phyloP scores from a whole-genome alignment of 2,797 vertebrate genomes.

The Capromys pilorides region DNA sequence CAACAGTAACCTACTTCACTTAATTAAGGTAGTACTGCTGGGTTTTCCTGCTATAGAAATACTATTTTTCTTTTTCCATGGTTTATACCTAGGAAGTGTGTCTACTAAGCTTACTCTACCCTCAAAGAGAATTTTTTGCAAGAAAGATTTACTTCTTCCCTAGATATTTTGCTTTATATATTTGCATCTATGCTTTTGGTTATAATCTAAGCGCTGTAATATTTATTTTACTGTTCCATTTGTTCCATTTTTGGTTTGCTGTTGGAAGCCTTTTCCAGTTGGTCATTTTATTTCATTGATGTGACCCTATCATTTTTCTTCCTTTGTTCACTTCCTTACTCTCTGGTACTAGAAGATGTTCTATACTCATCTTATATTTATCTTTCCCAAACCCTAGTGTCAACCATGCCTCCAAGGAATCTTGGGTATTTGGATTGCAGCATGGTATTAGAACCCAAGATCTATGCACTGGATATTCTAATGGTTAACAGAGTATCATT shows the following conservation, averaged over 20 bases:
- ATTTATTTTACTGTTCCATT: not conserved
- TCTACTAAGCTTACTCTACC: not conserved
- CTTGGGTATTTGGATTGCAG: not conserved
- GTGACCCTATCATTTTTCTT: not conserved
- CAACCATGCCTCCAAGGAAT: not conserved
- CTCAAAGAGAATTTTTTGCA: conserved; percentile 29
- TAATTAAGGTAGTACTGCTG: not conserved
- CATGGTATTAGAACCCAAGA: not conserved
- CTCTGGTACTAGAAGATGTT: not conserved
- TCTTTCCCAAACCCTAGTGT: not conserved
- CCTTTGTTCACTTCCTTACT: not conserved
- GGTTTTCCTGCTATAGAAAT: not conserved
- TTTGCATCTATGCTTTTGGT: not conserved
- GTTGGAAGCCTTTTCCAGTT: not conserved
- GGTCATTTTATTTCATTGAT: not conserved
- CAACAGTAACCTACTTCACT: not conserved
- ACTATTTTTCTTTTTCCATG: not conserved
- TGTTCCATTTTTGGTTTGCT: not conserved
- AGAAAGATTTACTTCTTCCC: not conserved
- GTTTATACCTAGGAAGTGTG: not conserved
- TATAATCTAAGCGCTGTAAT: not conserved
- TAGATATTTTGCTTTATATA: not conserved
- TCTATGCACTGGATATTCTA: not conserved
- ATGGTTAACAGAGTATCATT: not conserved
- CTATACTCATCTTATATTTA: not conserved